These are phyloP conservation scores for Diaperis boleti DNA, from an alignment of 2,888 invertebrate genomes.

Conservation along the genomic window DNA sequence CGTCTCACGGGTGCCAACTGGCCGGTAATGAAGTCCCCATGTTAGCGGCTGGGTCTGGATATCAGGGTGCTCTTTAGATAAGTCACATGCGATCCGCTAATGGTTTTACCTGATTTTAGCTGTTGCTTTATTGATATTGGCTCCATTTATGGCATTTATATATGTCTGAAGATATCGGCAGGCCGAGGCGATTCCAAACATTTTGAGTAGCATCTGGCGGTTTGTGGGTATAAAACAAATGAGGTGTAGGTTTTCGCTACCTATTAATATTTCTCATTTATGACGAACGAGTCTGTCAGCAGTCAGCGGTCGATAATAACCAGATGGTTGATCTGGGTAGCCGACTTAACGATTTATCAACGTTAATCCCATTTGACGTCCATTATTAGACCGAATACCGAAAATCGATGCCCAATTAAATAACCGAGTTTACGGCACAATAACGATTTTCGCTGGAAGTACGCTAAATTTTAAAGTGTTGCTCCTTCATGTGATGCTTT, in stretches of 20 bases:
- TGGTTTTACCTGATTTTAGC: slow-evolving; percentile 56
- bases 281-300: slow-evolving; percentile 25
- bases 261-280: too few species aligned
- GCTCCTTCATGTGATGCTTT: slow-evolving; percentile 26
- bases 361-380: slow-evolving; percentile 50
- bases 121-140: slow-evolving; percentile 56
- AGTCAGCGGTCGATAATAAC: slow-evolving; percentile 25
- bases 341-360: slow-evolving; percentile 48
- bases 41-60: slow-evolving; percentile 49
- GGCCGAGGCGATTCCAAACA: slow-evolving; percentile 26
- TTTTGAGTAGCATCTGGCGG: too few species aligned
- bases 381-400: slow-evolving; percentile 40
- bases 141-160: slow-evolving; percentile 52
- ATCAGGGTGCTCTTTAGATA: slow-evolving; percentile 58
- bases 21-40: slow-evolving; percentile 57
- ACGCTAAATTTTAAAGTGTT: slow-evolving; percentile 32
- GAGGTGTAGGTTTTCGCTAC: too few species aligned
- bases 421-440: slow-evolving; percentile 18
- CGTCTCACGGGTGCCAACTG: slow-evolving; percentile 55
- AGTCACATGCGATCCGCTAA: slow-evolving; percentile 57
- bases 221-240: too few species aligned
- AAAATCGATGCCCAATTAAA: slow-evolving; percentile 25
- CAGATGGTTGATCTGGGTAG: slow-evolving; percentile 53
- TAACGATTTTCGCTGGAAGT: slow-evolving; percentile 31
- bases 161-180: slow-evolving; percentile 31